These are phyloP conservation scores for Lasiurus borealis DNA, from an alignment of 2,113 vertebrate genomes.

Conservation along the genomic window DNA sequence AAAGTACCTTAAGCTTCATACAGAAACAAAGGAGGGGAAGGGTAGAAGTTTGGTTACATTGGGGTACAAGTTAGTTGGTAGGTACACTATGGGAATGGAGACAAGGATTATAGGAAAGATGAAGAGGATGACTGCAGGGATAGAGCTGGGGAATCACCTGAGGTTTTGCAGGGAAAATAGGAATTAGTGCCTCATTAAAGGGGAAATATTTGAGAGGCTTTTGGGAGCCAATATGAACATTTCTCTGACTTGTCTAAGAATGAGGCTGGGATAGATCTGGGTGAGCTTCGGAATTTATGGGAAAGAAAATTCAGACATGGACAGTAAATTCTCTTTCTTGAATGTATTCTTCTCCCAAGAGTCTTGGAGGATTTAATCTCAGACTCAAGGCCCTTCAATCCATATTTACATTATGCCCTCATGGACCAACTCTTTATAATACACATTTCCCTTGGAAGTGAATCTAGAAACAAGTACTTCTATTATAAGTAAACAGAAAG, in stretches of 20 bases:
- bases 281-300: neutral
- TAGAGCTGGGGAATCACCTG: neutral
- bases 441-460: slow-evolving; percentile 11
- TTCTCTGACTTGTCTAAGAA: slow-evolving; percentile 34
- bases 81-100: neutral
- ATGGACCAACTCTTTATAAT: neutral
- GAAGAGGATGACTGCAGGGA: neutral
- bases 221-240: neutral
- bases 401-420: neutral
- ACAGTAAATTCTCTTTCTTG: neutral
- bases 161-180: neutral
- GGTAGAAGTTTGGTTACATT: neutral
- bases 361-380: slow-evolving; percentile 33
- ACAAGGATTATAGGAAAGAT: neutral
- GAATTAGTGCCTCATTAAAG: neutral
- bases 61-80: neutral
- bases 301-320: slow-evolving; percentile 2
- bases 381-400: neutral
- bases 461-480: slow-evolving; percentile 39
- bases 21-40: neutral
- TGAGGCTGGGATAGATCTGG: neutral
- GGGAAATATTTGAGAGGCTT: neutral
- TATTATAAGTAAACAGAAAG: slow-evolving; percentile 22
- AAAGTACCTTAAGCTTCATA: slow-evolving; percentile 30
- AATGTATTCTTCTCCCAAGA: slow-evolving; percentile 12